Base-by-base conservation (phyloP, 2,797 vertebrate species). In the Scolopax bukidnonensis region DNA sequence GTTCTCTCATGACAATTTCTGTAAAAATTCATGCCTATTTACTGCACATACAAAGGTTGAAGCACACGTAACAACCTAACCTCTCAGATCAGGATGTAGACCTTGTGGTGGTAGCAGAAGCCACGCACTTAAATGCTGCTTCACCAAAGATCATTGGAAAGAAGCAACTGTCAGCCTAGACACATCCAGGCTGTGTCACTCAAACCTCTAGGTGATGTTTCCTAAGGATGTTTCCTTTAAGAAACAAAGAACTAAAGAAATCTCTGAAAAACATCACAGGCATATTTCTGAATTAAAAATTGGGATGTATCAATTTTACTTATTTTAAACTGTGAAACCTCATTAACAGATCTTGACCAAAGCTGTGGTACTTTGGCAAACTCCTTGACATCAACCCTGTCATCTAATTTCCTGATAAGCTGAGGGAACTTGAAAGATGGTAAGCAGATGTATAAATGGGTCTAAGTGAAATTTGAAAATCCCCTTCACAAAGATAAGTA, bases 41-140 rank as follows among this genome's bases (percentile, higher is more conserved):
- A 18, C 30, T 51, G 25, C 45, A 33, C 12, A 43, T 25, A 18
- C 0, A 3, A 47, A 79, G 40, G 1, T 0, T 32, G 27, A 53
- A 71, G 40, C 15, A 48, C 25, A 51, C 1, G 1, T 5, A 57
- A n/a, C 40, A 69, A 61, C 25, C 17, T 8, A 17, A 12, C 12
- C 59, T 61, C 59, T 14, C 10, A 36, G 48, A 51, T 20, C 54
- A 47, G 20, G 20, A 28, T 61, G 50, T 25, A 53, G 1, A 16
- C 41, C 71, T 38, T 12, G 15, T 3, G 13, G 14, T 17, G 32
- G 36, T 24, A 50, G 36, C 10, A 21, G n/a, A 65, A 71, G 60
- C 19, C n/a, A 56, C 1, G 0, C 32, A 51, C 20, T 40, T 38
- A 24, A 65, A 45, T 7, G 45, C 14, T 40, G 36, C 25, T 68